Evolutionary conservation across 2,113 vertebrate species (phyloP).

Genomic region (Sinocyclocheilus anshuiensis): DNA sequence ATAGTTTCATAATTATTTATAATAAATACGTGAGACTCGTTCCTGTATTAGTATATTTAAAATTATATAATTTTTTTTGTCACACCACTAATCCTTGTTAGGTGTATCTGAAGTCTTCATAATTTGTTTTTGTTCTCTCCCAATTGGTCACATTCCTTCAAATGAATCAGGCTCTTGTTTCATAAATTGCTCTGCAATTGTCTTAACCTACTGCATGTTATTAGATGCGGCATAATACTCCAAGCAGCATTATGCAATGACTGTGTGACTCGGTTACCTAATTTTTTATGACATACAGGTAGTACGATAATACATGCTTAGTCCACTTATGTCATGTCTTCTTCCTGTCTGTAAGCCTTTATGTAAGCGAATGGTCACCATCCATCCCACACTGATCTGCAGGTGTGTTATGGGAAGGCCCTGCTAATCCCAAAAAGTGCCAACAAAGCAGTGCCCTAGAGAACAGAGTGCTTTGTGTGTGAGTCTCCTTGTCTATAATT

Average conservation of each 20-base stretch:
- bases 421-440: conserved; percentile 56
- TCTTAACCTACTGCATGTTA: not conserved
- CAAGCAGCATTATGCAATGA: conserved; percentile 28
- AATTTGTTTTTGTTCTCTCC: not conserved
- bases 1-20: too few species aligned
- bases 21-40: too few species aligned
- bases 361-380: conserved; percentile 36
- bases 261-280: not conserved
- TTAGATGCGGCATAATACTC: not conserved
- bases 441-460: conserved; percentile 56
- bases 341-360: conserved; percentile 51
- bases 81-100: not conserved
- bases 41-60: not conserved
- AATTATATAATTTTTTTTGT: not conserved
- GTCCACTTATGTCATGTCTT: conserved; percentile 47
- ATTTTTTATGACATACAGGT: conserved; percentile 14
- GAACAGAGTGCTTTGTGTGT: conserved; percentile 37
- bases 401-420: conserved; percentile 51
- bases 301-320: conserved; percentile 47
- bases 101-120: not conserved
- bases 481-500: conserved; percentile 47
- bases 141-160: not conserved
- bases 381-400: conserved; percentile 33
- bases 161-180: not conserved
- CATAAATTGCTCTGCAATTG: not conserved